Evolutionary conservation across 37 sponge, comb jelly and placozoan genomes (phyloP).

Genomic region (Aplysina aerophoba): DNA sequence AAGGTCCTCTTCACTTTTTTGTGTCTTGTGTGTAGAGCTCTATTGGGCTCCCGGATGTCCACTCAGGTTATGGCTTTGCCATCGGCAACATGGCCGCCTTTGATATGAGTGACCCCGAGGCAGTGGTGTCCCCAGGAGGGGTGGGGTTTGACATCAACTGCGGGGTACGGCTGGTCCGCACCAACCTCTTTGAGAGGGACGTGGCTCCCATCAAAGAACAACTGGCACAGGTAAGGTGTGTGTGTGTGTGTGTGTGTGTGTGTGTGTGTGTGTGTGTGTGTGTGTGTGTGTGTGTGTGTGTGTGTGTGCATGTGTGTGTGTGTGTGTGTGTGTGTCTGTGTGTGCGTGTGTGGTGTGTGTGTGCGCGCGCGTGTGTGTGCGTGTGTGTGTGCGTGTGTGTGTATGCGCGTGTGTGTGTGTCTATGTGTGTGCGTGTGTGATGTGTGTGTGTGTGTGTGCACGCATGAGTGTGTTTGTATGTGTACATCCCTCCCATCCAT

Average conservation of each 20-base stretch:
- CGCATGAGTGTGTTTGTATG: background rate
- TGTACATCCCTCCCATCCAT: background rate
- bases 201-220: constrained; percentile 92
- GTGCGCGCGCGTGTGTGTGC: too few relatives aligned
- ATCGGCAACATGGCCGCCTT: constrained; percentile 99
- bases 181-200: constrained; percentile 92
- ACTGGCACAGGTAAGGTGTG: constrained; percentile 82
- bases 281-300: too few relatives aligned
- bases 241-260: background rate
- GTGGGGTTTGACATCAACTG: constrained; percentile 99
- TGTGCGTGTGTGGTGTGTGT: too few relatives aligned
- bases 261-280: too few relatives aligned
- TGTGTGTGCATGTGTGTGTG: background rate
- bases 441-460: too few relatives aligned
- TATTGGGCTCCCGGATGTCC: constrained; percentile 95
- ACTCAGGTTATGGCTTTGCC: constrained; percentile 98
- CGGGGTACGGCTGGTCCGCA: constrained; percentile 94
- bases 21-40: constrained; percentile 64
- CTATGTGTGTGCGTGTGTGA: too few relatives aligned
- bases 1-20: too few relatives aligned
- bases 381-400: too few relatives aligned
- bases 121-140: constrained; percentile 98
- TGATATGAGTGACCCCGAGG: constrained; percentile 86
- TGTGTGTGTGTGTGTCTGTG: background rate
- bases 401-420: background rate